Evolutionary conservation across 2,113 vertebrate species (phyloP).

Genomic region (Cynocephalus volans): DNA sequence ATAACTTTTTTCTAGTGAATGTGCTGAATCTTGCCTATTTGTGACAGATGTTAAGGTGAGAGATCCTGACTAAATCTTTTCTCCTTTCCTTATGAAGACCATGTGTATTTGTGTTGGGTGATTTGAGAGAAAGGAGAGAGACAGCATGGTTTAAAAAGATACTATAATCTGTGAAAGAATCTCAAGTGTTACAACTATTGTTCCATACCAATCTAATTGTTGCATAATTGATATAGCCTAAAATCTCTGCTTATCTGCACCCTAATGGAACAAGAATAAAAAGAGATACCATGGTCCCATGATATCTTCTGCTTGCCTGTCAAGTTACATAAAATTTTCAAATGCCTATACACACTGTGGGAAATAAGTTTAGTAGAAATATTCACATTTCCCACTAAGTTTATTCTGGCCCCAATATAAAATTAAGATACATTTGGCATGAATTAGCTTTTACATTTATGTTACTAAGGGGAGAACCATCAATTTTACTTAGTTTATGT

Average conservation of each 20-base stretch:
- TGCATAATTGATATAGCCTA: not conserved
- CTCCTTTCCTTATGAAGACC: too few species aligned
- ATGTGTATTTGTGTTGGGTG: not conserved
- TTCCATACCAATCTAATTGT: not conserved
- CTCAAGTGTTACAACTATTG: not conserved
- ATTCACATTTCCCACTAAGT: not conserved
- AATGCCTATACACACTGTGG: not conserved
- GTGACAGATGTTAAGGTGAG: too few species aligned
- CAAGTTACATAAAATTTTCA: not conserved
- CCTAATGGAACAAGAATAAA: not conserved
- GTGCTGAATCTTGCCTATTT: too few species aligned
- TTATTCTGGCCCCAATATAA: not conserved
- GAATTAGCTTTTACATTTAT: not conserved
- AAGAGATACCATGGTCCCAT: not conserved
- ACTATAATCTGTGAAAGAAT: not conserved
- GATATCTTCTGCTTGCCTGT: not conserved
- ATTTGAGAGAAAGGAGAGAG: not conserved
- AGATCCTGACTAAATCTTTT: too few species aligned
- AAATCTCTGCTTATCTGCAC: not conserved
- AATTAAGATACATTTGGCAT: not conserved
- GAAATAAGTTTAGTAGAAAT: slow-evolving; percentile 22
- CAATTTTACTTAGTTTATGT: not conserved
- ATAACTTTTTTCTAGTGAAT: too few species aligned
- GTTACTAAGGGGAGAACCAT: not conserved
- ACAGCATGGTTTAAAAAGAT: not conserved